Conservation (phyloP, 1,140 invertebrate genomes). For the Drosophila quadrilineata region DNA sequence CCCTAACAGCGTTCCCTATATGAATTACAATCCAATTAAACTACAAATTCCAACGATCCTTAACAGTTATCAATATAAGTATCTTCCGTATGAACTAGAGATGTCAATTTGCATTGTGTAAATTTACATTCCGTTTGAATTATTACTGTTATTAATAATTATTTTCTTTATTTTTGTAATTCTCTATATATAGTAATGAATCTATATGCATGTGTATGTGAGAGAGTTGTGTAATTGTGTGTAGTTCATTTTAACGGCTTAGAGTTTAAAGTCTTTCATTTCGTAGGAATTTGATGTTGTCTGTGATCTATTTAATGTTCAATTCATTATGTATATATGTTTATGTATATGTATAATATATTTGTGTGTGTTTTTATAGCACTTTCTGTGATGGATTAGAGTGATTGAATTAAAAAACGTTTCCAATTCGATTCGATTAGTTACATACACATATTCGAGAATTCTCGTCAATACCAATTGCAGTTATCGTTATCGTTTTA, state of each 20-base stretch:
- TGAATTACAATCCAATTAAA: constrained; percentile 69
- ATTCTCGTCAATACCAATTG: constrained; percentile 25
- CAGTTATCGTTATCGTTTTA: constrained; percentile 32
- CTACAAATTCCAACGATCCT: constrained; percentile 78
- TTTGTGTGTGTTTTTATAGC: constrained; percentile 26
- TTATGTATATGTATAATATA: constrained; percentile 27
- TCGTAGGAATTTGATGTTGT: constrained; percentile 80
- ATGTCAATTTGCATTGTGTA: constrained; percentile 56
- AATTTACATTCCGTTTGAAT: constrained; percentile 39
- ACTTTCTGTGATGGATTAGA: constrained; percentile 47
- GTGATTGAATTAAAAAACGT: constrained; percentile 42
- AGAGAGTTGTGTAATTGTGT: constrained; percentile 49
- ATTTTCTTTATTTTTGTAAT: constrained; percentile 18
- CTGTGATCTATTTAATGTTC: no score
- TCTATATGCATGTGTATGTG: constrained; percentile 14
- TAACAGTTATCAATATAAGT: constrained; percentile 62
- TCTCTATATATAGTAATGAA: constrained; percentile 6
- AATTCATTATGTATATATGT: constrained; percentile 53
- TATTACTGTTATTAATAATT: constrained; percentile 1
- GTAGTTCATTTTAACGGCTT: constrained; percentile 70
- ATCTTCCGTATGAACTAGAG: constrained; percentile 56
- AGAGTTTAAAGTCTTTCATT: constrained; percentile 81
- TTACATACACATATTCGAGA: constrained; percentile 21
- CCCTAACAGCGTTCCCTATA: constrained; percentile 73
- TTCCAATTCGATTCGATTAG: constrained; percentile 38